Evolutionary conservation across 2,113 vertebrate genomes (phyloP).

Genomic region (Piprites chloris): DNA sequence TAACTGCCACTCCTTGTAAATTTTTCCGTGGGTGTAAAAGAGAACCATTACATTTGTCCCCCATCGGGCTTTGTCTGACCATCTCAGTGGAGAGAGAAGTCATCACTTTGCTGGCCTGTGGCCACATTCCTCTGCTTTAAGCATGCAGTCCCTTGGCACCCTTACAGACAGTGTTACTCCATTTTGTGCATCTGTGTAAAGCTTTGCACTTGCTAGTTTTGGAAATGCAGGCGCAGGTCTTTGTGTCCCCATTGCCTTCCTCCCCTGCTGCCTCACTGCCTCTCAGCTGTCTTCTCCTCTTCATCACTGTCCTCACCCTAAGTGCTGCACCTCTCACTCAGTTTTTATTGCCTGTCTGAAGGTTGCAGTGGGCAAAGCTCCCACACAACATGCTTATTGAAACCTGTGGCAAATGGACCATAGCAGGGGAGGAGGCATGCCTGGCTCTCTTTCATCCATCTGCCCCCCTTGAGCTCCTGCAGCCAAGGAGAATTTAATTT

Average conservation of each 20-base stretch:
- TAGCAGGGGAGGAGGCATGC: accelerated
- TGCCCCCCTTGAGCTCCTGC: background rate
- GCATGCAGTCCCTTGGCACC: no score
- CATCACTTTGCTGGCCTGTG: accelerated
- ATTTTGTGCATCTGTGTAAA: background rate
- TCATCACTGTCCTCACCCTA: background rate
- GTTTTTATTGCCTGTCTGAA: background rate
- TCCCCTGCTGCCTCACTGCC: background rate
- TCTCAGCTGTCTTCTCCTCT: background rate
- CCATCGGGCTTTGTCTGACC: background rate
- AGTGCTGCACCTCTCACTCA: background rate
- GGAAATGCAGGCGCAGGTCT: background rate
- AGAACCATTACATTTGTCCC: background rate
- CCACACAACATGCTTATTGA: background rate
- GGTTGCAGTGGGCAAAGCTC: background rate
- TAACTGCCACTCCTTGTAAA: background rate
- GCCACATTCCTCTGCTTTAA: background rate
- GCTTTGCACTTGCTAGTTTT: background rate
- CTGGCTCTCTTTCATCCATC: background rate
- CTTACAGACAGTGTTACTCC: background rate
- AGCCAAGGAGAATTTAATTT: accelerated
- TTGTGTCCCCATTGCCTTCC: background rate
- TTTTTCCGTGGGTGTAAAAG: background rate
- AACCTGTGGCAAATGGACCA: background rate
- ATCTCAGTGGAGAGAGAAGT: background rate